These are phyloP conservation scores for Myiozetetes cayanensis DNA, from an alignment of 2,113 vertebrate species.

Conservation along the genomic window DNA sequence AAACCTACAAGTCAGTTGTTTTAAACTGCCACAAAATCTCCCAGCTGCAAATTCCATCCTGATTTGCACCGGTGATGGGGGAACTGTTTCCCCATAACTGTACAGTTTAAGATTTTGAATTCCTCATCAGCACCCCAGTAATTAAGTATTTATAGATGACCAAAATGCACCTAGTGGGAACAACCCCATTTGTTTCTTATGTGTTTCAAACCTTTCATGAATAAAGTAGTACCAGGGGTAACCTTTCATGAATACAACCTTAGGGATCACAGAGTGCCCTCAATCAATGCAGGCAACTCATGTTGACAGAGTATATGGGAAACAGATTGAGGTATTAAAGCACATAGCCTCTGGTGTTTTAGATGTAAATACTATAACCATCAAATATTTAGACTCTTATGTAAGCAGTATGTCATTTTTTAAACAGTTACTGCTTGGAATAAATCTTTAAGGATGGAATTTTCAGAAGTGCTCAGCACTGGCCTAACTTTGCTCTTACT, in stretches of 20 bases:
- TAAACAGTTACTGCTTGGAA: slow-evolving; percentile 61
- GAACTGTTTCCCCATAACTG: neutral
- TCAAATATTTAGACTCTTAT: slow-evolving; percentile 69
- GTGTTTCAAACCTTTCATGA: slow-evolving; percentile 22
- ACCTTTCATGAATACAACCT: slow-evolving; percentile 58
- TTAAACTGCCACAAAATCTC: slow-evolving; percentile 29
- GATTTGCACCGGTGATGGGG: neutral
- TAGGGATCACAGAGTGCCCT: slow-evolving; percentile 49
- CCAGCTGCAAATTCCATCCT: neutral
- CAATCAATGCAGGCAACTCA: slow-evolving; percentile 49
- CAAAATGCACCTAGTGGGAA: neutral
- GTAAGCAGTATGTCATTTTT: slow-evolving; percentile 59
- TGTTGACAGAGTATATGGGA: slow-evolving; percentile 64
- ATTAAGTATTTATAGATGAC: slow-evolving; percentile 29
- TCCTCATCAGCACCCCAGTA: slow-evolving; percentile 19
- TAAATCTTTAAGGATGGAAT: slow-evolving; percentile 64
- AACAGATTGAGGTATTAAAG: slow-evolving; percentile 66
- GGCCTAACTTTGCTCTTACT: slow-evolving; percentile 54
- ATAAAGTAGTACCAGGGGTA: slow-evolving; percentile 47
- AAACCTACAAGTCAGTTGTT: slow-evolving; percentile 9
- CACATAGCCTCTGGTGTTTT: slow-evolving; percentile 58
- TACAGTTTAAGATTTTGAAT: neutral
- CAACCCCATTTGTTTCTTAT: slow-evolving; percentile 17
- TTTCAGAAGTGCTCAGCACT: slow-evolving; percentile 48
- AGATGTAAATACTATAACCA: slow-evolving; percentile 66